Percentiles rank a stretch among this genome's conserved stretches.
Evolutionary conservation across 2,113 vertebrate species (phyloP).

Genomic region (Hemibagrus wyckioides): DNA sequence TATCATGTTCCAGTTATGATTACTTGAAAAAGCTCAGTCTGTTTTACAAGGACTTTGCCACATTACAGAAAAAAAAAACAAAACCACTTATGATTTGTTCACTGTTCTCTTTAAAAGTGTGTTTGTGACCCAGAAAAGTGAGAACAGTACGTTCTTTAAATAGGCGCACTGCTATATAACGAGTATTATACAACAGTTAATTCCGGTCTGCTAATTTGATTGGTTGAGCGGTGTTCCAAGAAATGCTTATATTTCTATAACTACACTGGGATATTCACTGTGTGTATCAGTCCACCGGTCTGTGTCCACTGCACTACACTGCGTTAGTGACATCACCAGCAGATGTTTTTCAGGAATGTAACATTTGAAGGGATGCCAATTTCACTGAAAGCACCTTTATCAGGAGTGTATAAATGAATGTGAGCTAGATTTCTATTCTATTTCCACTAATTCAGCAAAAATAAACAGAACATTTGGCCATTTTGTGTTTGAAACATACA

Average conservation of each 20-base stretch:
- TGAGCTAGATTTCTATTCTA: background rate
- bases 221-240: background rate
- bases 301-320: background rate
- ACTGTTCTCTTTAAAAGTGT: background rate
- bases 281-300: background rate
- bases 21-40: background rate
- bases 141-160: background rate
- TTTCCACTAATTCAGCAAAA: background rate
- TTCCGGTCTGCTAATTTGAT: conserved; percentile 1
- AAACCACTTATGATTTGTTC: background rate
- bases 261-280: background rate
- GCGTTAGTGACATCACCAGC: background rate
- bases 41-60: background rate
- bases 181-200: background rate
- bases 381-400: background rate
- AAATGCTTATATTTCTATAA: background rate
- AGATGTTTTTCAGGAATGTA: background rate
- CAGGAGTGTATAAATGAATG: background rate
- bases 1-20: background rate
- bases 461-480: background rate
- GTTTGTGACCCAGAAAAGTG: conserved; percentile 13
- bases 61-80: background rate
- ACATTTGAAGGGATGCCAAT: background rate
- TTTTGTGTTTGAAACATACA: background rate
- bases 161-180: conserved; percentile 6